Percentiles rank a stretch among this genome's conserved stretches.
phyloP scores from a whole-genome alignment of 2,888 invertebrate genomes.

The Brachypalpus laphriformis region DNA sequence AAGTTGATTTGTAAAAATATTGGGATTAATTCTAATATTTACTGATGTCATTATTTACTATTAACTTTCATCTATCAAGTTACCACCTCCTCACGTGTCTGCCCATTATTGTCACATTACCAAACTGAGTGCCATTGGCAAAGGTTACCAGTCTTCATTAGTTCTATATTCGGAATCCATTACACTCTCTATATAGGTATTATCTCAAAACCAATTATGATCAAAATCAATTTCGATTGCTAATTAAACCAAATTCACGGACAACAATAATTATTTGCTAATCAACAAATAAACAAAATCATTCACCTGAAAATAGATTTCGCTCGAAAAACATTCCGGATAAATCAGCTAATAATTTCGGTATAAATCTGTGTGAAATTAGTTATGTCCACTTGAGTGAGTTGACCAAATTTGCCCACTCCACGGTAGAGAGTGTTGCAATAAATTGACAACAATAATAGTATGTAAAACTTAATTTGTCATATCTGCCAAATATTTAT shows the following conservation, averaged over 20 bases:
- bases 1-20: no score
- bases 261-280: constrained; percentile 10
- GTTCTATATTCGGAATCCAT: neutral
- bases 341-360: neutral
- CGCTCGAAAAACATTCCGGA: neutral
- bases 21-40: no score
- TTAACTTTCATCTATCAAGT: no score
- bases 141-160: neutral
- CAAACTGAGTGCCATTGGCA: neutral
- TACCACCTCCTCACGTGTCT: neutral
- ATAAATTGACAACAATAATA: neutral
- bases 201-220: constrained; percentile 5
- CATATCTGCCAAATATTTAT: constrained; percentile 30
- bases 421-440: neutral
- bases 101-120: neutral
- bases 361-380: neutral
- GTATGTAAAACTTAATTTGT: constrained; percentile 15
- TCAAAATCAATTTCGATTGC: constrained; percentile 16
- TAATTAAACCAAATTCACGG: constrained; percentile 13
- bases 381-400: constrained; percentile 5
- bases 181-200: neutral
- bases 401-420: neutral
- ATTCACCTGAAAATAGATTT: neutral
- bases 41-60: no score
- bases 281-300: constrained; percentile 7